phyloP scores from a whole-genome alignment of 1,140 invertebrate genomes.

The Antheraea mylitta region DNA sequence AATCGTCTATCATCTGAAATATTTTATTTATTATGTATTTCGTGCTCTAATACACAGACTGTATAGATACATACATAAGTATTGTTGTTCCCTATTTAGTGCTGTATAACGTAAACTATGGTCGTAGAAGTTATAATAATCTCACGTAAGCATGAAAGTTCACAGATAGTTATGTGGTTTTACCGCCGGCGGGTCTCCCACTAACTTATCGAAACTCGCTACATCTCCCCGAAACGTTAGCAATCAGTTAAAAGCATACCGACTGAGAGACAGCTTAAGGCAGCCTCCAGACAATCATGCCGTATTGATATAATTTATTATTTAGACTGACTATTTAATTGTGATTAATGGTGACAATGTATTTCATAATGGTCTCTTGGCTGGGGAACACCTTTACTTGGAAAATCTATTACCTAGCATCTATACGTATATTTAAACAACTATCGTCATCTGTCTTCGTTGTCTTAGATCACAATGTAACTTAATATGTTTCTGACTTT shows the following conservation, averaged over 20 bases:
- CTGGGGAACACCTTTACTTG: no score
- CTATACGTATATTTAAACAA: no score
- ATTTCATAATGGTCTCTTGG: background rate
- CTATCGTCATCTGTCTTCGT: no score
- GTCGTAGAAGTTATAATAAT: background rate
- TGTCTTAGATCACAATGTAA: no score
- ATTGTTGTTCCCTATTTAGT: background rate
- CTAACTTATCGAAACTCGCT: slow-evolving; percentile 14
- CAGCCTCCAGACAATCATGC: background rate
- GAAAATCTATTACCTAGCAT: no score
- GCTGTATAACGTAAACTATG: background rate
- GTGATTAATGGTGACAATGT: background rate
- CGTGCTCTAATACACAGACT: no score
- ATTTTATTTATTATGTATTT: no score
- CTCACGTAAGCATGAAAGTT: background rate
- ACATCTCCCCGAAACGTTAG: slow-evolving; percentile 13
- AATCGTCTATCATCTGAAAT: no score
- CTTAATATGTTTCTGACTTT: no score
- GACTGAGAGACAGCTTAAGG: slow-evolving; percentile 12
- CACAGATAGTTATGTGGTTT: background rate
- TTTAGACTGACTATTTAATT: background rate
- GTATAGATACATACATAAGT: no score
- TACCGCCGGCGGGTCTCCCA: background rate
- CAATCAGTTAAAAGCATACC: slow-evolving; percentile 31
- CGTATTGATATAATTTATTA: background rate